phyloP scores from a whole-genome alignment of 2,888 invertebrate species.

The Aplocera efformata region DNA sequence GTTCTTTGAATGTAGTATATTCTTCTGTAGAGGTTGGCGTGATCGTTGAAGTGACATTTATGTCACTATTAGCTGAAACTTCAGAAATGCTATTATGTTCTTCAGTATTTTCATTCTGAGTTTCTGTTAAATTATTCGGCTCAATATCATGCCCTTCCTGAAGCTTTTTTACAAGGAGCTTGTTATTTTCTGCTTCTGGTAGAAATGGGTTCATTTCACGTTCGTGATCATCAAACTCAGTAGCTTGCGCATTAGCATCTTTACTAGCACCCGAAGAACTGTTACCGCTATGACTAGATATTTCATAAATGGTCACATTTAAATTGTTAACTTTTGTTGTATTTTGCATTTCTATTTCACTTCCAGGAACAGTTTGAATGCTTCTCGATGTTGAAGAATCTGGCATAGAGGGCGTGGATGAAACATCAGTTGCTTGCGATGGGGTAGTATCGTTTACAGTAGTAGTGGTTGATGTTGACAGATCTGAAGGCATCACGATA shows the following conservation, averaged over 20 bases:
- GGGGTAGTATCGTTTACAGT: slow-evolving; percentile 10
- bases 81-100: slow-evolving; percentile 45
- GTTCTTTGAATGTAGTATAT: slow-evolving; percentile 37
- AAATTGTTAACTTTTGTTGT: slow-evolving; percentile 54
- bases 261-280: slow-evolving; percentile 42
- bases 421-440: slow-evolving; percentile 1
- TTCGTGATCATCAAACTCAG: slow-evolving; percentile 65
- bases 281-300: slow-evolving; percentile 53
- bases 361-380: slow-evolving; percentile 16
- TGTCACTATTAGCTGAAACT: slow-evolving; percentile 20
- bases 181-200: slow-evolving; percentile 83
- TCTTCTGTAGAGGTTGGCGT: slow-evolving; percentile 29
- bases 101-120: slow-evolving; percentile 64
- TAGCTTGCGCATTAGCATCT: slow-evolving; percentile 44
- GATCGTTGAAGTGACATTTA: slow-evolving; percentile 22
- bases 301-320: slow-evolving; percentile 70
- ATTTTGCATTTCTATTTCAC: slow-evolving; percentile 34
- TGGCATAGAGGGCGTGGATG: not conserved
- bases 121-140: slow-evolving; percentile 60
- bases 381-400: slow-evolving; percentile 8
- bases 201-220: slow-evolving; percentile 85
- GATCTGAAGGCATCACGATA: slow-evolving; percentile 22
- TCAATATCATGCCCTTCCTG: slow-evolving; percentile 78
- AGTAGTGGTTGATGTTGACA: slow-evolving; percentile 23
- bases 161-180: slow-evolving; percentile 79